phyloP scores from a whole-genome alignment of 2,888 invertebrate genomes.

The Caenorhabditis angaria region DNA sequence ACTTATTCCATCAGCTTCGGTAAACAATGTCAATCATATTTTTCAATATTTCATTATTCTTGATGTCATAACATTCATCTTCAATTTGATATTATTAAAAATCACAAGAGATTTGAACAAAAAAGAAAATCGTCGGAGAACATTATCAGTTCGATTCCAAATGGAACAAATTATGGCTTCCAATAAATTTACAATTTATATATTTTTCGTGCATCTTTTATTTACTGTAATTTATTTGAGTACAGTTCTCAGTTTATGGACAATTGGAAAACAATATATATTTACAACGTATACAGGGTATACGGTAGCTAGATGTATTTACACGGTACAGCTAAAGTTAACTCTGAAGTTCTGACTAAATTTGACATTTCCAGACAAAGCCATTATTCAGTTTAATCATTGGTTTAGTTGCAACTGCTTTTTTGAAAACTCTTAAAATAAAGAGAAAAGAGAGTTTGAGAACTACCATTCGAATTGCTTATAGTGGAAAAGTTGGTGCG shows the following conservation, averaged over 20 bases:
- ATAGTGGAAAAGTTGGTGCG: constrained; percentile 12
- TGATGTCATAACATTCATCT: constrained; percentile 12
- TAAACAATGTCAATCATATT: neutral
- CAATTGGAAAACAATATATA: neutral
- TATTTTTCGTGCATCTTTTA: constrained; percentile 18
- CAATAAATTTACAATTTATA: constrained; percentile 17
- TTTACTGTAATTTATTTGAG: constrained; percentile 21
- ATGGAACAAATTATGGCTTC: constrained; percentile 29
- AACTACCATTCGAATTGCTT: constrained; percentile 10
- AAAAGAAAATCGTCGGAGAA: constrained; percentile 9
- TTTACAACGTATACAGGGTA: constrained; percentile 8
- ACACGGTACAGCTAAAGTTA: constrained; percentile 1
- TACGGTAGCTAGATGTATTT: constrained; percentile 8
- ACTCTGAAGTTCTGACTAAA: neutral
- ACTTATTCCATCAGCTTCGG: constrained; percentile 17
- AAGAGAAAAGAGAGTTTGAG: constrained; percentile 10
- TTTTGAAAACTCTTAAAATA: constrained; percentile 3
- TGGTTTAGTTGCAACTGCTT: constrained; percentile 12
- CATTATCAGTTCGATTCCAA: constrained; percentile 19
- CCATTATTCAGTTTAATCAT: constrained; percentile 20
- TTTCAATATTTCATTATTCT: constrained; percentile 9
- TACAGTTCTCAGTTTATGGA: constrained; percentile 11
- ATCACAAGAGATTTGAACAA: constrained; percentile 7
- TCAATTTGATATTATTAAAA: constrained; percentile 14
- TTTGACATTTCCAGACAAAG: constrained; percentile 11